Percentiles rank a stretch among this genome's conserved stretches.
These are phyloP conservation scores for Glyptemys insculpta DNA, from an alignment of 2,797 vertebrate species.

Conservation along the genomic window DNA sequence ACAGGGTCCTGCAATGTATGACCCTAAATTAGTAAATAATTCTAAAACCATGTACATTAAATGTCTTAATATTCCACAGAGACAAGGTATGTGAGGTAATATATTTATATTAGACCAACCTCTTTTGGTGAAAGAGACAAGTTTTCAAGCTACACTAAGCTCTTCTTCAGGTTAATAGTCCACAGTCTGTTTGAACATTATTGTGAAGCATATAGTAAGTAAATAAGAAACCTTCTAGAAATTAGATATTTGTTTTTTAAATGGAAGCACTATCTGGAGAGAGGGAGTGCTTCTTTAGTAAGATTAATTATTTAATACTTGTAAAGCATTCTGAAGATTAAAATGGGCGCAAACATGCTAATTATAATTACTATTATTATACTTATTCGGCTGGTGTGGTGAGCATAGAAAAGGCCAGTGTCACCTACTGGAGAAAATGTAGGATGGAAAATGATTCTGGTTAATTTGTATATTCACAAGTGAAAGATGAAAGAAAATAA, in stretches of 20 bases:
- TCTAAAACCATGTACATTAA: not conserved
- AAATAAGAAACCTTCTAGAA: not conserved
- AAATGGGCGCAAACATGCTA: not conserved
- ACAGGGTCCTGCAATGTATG: not conserved
- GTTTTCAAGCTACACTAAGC: not conserved
- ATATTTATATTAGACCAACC: not conserved
- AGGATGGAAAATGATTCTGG: not conserved
- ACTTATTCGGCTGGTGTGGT: not conserved
- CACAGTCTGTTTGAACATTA: not conserved
- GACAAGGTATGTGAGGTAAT: not conserved
- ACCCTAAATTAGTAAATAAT: not conserved
- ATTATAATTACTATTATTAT: not conserved
- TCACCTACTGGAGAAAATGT: not conserved
- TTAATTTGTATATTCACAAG: not conserved
- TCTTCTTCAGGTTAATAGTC: not conserved
- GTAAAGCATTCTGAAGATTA: not conserved
- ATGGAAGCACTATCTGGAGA: not conserved
- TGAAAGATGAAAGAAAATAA: not conserved
- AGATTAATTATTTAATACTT: not conserved
- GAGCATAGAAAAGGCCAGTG: accelerated
- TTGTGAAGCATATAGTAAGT: not conserved
- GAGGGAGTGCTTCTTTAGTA: not conserved
- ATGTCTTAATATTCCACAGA: not conserved
- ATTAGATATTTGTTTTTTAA: not conserved
- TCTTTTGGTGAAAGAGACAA: not conserved